Evolutionary conservation across 64 coral and sea anemone species (phyloP).

Genomic region (Dendrophyllia cribrosa): DNA sequence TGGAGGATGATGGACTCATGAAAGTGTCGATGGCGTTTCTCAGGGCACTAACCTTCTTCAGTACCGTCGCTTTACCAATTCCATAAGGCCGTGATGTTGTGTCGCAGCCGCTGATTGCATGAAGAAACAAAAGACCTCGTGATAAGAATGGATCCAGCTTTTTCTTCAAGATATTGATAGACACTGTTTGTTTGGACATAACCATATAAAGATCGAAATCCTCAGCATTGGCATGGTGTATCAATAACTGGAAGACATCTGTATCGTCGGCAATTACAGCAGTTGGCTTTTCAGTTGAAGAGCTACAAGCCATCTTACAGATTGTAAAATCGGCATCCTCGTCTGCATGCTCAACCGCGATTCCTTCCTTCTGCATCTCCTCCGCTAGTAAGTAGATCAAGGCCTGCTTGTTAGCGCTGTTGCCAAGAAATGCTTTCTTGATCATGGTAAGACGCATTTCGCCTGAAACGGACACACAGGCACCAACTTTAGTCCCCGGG

Average conservation of each 20-base stretch:
- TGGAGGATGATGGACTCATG: neutral
- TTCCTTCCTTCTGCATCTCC: conserved; percentile 3
- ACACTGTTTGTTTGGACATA: neutral
- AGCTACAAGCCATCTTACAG: conserved; percentile 6
- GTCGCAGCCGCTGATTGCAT: conserved; percentile 66
- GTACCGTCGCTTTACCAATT: conserved; percentile 35
- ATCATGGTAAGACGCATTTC: conserved; percentile 46
- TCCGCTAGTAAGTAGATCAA: neutral
- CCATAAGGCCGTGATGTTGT: conserved; percentile 49
- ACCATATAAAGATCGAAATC: neutral
- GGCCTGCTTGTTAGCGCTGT: conserved; percentile 25
- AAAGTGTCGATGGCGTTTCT: conserved; percentile 4
- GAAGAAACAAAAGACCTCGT: conserved; percentile 38
- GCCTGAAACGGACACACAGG: neutral
- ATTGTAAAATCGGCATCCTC: neutral
- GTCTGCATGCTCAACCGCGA: neutral
- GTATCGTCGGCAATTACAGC: neutral
- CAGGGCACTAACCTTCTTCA: conserved; percentile 52
- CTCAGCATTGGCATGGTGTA: neutral
- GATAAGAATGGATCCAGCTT: conserved; percentile 12
- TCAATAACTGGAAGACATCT: neutral
- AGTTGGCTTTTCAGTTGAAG: neutral
- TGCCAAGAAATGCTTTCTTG: conserved; percentile 50
- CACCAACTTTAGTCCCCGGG: conserved; percentile 34
- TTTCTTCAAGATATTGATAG: conserved; percentile 8